phyloP scores from a whole-genome alignment of 2,888 invertebrate species.

The Oscheius sp. region DNA sequence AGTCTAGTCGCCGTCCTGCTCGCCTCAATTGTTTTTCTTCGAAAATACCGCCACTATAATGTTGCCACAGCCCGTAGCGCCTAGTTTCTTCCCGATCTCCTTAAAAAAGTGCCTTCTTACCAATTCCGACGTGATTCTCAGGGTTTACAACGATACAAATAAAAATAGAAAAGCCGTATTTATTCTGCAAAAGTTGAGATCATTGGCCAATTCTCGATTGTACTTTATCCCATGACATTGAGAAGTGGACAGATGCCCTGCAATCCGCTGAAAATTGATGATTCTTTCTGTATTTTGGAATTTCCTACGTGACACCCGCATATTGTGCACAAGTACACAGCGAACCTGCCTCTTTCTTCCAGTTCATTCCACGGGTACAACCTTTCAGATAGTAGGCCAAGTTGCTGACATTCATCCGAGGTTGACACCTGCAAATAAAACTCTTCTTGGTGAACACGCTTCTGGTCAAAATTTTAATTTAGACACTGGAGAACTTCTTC shows the following conservation, averaged over 20 bases:
- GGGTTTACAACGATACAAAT: slow-evolving; percentile 11
- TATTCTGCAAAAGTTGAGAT: neutral
- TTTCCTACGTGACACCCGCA: slow-evolving; percentile 33
- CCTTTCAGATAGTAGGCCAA: slow-evolving; percentile 12
- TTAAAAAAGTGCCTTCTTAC: slow-evolving; percentile 28
- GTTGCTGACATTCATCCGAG: neutral
- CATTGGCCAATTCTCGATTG: neutral
- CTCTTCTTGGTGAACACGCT: neutral
- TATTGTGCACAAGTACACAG: slow-evolving; percentile 35
- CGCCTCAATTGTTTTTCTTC: slow-evolving; percentile 25
- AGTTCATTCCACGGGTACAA: slow-evolving; percentile 31
- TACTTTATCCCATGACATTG: slow-evolving; percentile 11
- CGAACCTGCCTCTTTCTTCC: slow-evolving; percentile 34
- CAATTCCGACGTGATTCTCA: slow-evolving; percentile 35
- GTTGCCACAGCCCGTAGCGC: slow-evolving; percentile 15
- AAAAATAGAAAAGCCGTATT: neutral
- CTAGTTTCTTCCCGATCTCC: slow-evolving; percentile 4
- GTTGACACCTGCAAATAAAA: slow-evolving; percentile 38
- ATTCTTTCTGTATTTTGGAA: neutral
- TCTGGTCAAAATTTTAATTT: too few relatives aligned
- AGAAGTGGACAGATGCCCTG: slow-evolving; percentile 16
- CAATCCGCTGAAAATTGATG: neutral
- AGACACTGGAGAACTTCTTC: too few relatives aligned
- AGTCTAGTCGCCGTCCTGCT: slow-evolving; percentile 21
- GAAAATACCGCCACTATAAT: slow-evolving; percentile 33